Base-by-base conservation (phyloP, 2,113 vertebrate genomes). In the Prietella phreatophila region DNA sequence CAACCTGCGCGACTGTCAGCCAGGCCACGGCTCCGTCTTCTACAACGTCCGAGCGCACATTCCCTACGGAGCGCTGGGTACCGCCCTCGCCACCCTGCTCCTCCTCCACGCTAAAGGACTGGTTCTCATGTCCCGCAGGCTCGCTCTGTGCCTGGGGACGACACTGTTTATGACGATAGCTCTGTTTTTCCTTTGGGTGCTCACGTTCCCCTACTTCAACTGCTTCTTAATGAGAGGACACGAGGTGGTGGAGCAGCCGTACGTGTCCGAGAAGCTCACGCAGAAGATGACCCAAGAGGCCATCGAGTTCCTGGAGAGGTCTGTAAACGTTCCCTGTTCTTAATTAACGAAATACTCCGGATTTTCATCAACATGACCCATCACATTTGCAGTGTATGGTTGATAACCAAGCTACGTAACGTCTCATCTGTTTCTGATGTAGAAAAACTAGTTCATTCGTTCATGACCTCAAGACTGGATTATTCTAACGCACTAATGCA, bases 1-100 rank as follows among this genome's bases (percentile, higher is more conserved):
- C 91, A 97, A 98, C 92, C 14, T 98, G 30, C 91, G 96, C 19
- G 97, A 99, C 93, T 99, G 97, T 93, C 95, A 94, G 87, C 93
- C 93, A 0, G 96, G 96, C 3, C 93, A 94, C 0, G 96, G 97
- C 92, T 95, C 92, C 0, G 91, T 97, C 0, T 97, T 98, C 84
- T 0, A 39, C 25, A 60, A 73, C 25, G 33, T 92, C 47, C 19
- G 82, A 2, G 88, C 88, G 1, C 63, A 92, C 19, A 0, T 93
- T 0, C 93, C 93, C 0, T 61, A 95, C 19, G 85, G 92, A 84
- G 55, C 92, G 0, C 0, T 94, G 7, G 92, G 85, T 7, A 0
- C 93, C 0, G 25, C 92, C 0, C 0, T 96, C 15, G 22, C 93
- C 33, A 93, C 95, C 0, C 36, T 95, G 22, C 90, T 14, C 0